Evolutionary conservation across 2,797 vertebrate genomes (phyloP).

Genomic region (Astyanax mexicanus): DNA sequence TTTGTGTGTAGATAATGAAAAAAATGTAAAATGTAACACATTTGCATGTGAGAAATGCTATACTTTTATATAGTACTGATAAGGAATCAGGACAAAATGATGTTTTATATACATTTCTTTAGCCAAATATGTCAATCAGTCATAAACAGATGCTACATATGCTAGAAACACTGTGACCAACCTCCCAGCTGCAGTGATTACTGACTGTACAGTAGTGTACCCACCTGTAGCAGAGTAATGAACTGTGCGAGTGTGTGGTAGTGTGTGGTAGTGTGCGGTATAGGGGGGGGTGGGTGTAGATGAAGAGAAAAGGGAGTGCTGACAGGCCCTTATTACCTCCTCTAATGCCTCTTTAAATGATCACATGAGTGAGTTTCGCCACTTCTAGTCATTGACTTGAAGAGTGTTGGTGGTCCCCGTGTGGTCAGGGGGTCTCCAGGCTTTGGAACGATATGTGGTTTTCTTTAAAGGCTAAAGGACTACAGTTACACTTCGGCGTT

Average conservation of each 20-base stretch:
- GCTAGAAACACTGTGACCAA: not conserved
- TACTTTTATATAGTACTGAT: too few species aligned
- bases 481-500: constrained; percentile 44
- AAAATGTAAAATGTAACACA: too few species aligned
- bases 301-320: constrained; percentile 35
- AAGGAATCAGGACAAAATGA: too few species aligned
- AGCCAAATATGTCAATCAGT: too few species aligned
- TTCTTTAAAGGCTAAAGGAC: constrained; percentile 45
- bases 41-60: too few species aligned
- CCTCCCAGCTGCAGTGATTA: not conserved
- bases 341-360: constrained; percentile 45
- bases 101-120: too few species aligned
- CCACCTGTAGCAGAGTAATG: constrained; percentile 35
- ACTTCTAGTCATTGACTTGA: constrained; percentile 49
- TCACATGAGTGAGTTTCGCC: constrained; percentile 45
- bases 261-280: not conserved
- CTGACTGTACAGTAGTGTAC: not conserved
- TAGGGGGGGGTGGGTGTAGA: not conserved
- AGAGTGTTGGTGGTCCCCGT: constrained; percentile 51
- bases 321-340: constrained; percentile 47
- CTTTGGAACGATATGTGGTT: constrained; percentile 41
- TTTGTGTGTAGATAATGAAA: too few species aligned
- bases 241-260: not conserved
- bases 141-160: not conserved
- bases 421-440: constrained; percentile 52